phyloP scores from a whole-genome alignment of 1,140 invertebrate genomes.

The Drosophila baimaii region DNA sequence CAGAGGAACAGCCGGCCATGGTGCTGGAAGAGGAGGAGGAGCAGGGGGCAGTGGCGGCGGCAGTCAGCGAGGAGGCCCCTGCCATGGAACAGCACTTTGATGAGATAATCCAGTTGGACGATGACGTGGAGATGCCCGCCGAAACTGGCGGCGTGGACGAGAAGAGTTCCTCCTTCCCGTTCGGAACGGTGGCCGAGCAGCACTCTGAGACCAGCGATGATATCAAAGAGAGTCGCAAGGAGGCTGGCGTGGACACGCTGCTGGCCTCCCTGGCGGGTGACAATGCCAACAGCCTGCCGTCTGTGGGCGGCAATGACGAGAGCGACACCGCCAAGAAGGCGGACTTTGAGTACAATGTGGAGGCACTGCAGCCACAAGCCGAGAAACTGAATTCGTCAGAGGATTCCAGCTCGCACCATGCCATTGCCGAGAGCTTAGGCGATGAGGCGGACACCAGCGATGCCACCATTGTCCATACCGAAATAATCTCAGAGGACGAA shows the following conservation, averaged over 20 bases:
- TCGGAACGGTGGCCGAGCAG: slow-evolving; percentile 59
- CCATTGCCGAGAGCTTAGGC: slow-evolving; percentile 65
- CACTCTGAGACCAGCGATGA: slow-evolving; percentile 81
- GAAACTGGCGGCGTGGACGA: slow-evolving; percentile 69
- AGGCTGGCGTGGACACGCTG: slow-evolving; percentile 70
- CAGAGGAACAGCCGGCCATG: slow-evolving; percentile 26
- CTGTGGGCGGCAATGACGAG: slow-evolving; percentile 83
- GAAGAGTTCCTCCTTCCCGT: slow-evolving; percentile 83
- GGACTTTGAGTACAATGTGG: slow-evolving; percentile 65
- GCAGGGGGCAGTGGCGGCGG: slow-evolving; percentile 9
- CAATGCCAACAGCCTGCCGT: slow-evolving; percentile 84
- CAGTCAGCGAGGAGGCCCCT: background rate
- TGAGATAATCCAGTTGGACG: slow-evolving; percentile 55
- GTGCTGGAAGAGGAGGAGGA: slow-evolving; percentile 42
- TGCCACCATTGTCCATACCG: slow-evolving; percentile 86
- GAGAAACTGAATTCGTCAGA: slow-evolving; percentile 71
- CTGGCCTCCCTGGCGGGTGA: slow-evolving; percentile 81
- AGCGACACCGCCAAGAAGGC: slow-evolving; percentile 58
- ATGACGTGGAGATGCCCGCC: slow-evolving; percentile 68
- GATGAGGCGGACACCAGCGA: slow-evolving; percentile 71
- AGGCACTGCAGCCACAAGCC: slow-evolving; percentile 25
- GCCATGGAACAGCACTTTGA: slow-evolving; percentile 38
- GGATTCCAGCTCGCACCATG: slow-evolving; percentile 65
- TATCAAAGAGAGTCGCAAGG: slow-evolving; percentile 52
- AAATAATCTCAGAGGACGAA: slow-evolving; percentile 89